Percentiles rank a stretch among this genome's conserved stretches.
Conservation (phyloP, 2,113 vertebrate species). For the Myiagra hebetior region DNA sequence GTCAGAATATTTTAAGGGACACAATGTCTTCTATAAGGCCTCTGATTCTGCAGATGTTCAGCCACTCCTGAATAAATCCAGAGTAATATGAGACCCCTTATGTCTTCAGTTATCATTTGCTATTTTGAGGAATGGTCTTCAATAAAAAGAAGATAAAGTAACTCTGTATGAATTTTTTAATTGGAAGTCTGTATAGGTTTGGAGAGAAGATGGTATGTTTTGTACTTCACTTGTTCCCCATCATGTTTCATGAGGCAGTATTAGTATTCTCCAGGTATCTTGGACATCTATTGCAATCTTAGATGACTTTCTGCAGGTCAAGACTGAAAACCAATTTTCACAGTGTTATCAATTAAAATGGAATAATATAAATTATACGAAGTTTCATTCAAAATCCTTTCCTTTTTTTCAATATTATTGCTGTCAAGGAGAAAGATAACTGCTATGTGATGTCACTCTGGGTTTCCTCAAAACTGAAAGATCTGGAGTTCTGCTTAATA, state of each 20-base stretch:
- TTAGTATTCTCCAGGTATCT: neutral
- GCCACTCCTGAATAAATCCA: neutral
- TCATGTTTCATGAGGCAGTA: neutral
- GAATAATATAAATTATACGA: neutral
- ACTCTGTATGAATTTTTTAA: neutral
- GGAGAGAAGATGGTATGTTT: neutral
- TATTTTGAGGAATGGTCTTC: neutral
- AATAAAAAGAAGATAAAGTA: neutral
- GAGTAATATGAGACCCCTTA: neutral
- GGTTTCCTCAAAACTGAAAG: neutral
- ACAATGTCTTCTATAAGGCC: rapidly evolving
- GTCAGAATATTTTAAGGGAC: neutral
- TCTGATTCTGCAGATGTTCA: neutral
- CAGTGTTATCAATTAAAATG: neutral
- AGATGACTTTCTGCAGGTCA: neutral
- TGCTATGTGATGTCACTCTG: neutral
- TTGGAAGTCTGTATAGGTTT: neutral
- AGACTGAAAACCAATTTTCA: neutral
- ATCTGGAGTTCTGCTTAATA: neutral
- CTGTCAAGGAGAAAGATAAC: neutral
- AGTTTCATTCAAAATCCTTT: neutral
- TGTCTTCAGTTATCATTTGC: neutral
- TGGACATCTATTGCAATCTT: neutral
- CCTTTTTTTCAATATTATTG: neutral
- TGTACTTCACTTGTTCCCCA: neutral